Conservation (phyloP, 2,113 vertebrate genomes). For the Picathartes gymnocephalus region DNA sequence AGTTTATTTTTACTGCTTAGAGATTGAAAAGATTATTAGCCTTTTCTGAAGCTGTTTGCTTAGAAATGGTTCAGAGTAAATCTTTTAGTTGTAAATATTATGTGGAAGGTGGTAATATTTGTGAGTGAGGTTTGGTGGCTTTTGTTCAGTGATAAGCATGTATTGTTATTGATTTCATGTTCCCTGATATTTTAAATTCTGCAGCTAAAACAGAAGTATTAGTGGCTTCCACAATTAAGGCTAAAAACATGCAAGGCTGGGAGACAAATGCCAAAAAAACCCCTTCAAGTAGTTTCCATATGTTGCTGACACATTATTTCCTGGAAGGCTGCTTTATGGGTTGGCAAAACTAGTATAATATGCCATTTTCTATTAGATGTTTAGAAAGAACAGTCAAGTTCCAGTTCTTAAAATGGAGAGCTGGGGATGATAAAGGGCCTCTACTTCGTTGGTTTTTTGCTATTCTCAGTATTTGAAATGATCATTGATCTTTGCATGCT, state of each 20-base stretch:
- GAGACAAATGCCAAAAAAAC: background rate
- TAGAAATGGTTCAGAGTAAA: background rate
- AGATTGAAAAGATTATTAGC: background rate
- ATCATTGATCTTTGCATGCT: background rate
- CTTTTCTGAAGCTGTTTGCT: background rate
- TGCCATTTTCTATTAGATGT: background rate
- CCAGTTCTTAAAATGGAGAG: background rate
- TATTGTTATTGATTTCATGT: background rate
- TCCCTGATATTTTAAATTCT: background rate
- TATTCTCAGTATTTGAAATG: background rate
- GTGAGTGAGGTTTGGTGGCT: background rate
- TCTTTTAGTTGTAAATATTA: background rate
- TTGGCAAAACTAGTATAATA: background rate
- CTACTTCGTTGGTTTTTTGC: background rate
- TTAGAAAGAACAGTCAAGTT: background rate
- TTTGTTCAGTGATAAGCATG: background rate
- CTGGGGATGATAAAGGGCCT: background rate
- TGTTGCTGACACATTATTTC: constrained; percentile 14
- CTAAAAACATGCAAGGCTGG: background rate
- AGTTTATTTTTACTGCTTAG: background rate
- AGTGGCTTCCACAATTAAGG: background rate
- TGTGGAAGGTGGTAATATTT: background rate
- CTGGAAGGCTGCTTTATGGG: background rate
- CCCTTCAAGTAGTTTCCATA: background rate
- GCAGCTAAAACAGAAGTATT: background rate